Base-by-base conservation (phyloP, 92 coral and sea anemone species). In the Umimayanthus chanpuru region DNA sequence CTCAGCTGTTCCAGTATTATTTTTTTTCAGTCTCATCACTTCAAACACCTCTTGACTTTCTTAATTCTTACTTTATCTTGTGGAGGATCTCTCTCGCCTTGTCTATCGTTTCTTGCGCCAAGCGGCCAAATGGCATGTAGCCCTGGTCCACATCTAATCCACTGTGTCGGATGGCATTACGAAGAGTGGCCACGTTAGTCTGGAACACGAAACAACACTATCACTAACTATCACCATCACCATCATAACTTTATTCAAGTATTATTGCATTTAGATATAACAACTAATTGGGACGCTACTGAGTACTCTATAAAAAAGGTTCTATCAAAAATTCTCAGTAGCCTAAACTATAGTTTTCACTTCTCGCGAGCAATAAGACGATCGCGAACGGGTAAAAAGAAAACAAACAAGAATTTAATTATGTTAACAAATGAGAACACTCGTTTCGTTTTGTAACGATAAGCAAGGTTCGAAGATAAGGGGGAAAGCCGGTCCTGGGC, bases 101-200 rank as follows among this genome's bases (percentile, higher is more conserved):
- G 84, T 86, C 91, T 50, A 95, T 92, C 39, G 98, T 95, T 44
- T 92, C 94, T 44, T 71, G 91, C 18, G 94, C 92, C 30, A 95
- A 82, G 7, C 98, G 91, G 11, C 98, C 98, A 86, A 95, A 90
- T 28, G 98, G 98, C 98, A 95, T 88, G 89, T 90, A 93, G 84
- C 90, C 79, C 5, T 74, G 80, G 73, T 95, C 98, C 79, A 94
- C 68, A 21, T 55, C 64, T 10, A 90, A 65, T 10, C 36, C 26
- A 26, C 88, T 80, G 38, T 73, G n/a, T 38, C 79, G 39, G 85
- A 93, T 73, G 30, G 91, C 90, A 7, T 79, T 49, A 7, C 70
- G 89, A 73, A 93, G 65, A 41, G 58, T 80, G 7, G 75, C 43
- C 43, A 89, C 86, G 66, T 90, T 70, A 38, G 94, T 90, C 98